Evolutionary conservation across 2,888 invertebrate genomes (phyloP), one percentile per base, ranked within the genome.

Genomic region (Seira sanloemensis): DNA sequence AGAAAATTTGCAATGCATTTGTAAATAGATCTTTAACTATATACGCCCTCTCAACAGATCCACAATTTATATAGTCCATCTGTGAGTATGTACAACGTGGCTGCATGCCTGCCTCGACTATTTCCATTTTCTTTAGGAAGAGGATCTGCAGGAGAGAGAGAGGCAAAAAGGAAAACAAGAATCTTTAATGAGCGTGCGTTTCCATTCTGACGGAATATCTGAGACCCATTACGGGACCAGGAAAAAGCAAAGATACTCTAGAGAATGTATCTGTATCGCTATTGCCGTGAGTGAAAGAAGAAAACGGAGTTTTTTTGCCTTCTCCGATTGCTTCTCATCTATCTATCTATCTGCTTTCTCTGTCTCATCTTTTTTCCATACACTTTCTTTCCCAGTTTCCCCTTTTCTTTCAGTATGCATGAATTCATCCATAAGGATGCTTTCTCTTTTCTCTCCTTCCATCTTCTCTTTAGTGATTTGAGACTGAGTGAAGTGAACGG

Each of bases 151-250:
- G 50, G 16, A 50, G 50, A 50, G 50, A 18, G 1, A 7, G 5
- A 50, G 16, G 16, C n/a, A n/a, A 50, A 50, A 50, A 16, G 16
- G 16, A 50, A 50, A 50, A 50, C 50, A 50, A 50, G 50, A 50
- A 50, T 50, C 50, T 50, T 84, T 84, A 84, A 84, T 84, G 84
- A 84, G 84, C 69, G 84, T 76, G 79, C 79, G 79, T 84, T 84
- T 84, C 69, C 75, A 50, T 76, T 24, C 71, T 78, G 65, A 24
- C 66, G 21, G 66, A 46, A 75, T 21, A 75, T 37, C 24, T 66
- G 2, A 50, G 50, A 18, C 50, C 37, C 74, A 78, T 78, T 78
- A 78, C 73, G 67, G n/a, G 50, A 50, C 50, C 50, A 50, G 16
- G n/a, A 50, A 50, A 50, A 50, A 67, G 78, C 83, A 83, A 83